A percentile compares a stretch with the other conserved stretches of the same genome.
Conservation (phyloP, 2,797 vertebrate genomes). For the Lycodopsis pacificus region DNA sequence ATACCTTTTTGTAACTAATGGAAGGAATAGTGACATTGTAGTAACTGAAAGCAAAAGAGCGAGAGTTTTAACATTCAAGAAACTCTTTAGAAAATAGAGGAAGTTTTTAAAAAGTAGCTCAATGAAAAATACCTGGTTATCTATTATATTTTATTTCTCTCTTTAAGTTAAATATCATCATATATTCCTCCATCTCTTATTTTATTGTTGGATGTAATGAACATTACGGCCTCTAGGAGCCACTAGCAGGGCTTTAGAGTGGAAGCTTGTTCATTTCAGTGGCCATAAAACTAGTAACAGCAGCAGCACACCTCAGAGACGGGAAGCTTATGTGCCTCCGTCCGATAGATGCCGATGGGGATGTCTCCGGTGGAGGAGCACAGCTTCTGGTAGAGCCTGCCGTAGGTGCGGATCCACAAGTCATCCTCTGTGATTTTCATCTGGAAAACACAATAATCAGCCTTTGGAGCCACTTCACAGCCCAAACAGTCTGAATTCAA, state of each 20-base stretch:
- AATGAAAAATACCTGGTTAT: background rate
- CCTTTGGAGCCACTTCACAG: background rate
- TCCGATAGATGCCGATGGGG: slow-evolving; percentile 89
- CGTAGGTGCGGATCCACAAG: slow-evolving; percentile 89
- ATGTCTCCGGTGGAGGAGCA: slow-evolving; percentile 89
- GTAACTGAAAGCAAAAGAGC: background rate
- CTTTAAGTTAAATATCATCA: background rate
- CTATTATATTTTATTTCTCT: background rate
- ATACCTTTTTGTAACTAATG: background rate
- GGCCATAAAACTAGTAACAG: background rate
- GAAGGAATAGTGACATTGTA: background rate
- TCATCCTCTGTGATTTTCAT: slow-evolving; percentile 90
- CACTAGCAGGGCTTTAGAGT: background rate
- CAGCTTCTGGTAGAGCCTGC: slow-evolving; percentile 89
- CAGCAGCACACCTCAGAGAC: slow-evolving; percentile 83
- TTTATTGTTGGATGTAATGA: background rate
- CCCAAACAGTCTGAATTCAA: background rate
- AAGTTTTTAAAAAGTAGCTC: background rate
- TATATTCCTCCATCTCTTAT: background rate
- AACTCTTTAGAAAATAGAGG: background rate
- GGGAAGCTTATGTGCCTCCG: slow-evolving; percentile 85
- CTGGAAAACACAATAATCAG: slow-evolving; percentile 62
- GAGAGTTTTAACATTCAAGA: background rate
- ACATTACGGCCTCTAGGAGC: slow-evolving; percentile 1
- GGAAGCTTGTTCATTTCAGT: background rate